Percentiles rank a stretch among this genome's conserved stretches.
phyloP scores from a whole-genome alignment of 2,113 vertebrate species.

The Melanerpes formicivorus region DNA sequence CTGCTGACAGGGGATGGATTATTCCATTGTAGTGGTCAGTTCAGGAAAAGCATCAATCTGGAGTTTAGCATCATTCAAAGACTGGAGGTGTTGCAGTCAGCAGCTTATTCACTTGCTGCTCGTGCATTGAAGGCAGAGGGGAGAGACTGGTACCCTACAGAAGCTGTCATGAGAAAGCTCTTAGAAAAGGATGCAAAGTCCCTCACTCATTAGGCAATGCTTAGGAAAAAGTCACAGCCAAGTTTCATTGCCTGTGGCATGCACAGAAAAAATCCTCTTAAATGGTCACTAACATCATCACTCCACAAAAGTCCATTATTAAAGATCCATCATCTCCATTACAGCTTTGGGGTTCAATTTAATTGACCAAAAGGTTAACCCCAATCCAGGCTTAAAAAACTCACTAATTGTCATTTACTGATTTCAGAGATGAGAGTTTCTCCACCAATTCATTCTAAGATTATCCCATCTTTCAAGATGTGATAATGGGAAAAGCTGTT shows the following conservation, averaged over 20 bases:
- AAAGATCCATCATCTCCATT: slow-evolving; percentile 1
- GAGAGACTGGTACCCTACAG: neutral
- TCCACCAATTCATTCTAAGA: neutral
- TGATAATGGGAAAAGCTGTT: neutral
- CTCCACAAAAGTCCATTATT: neutral
- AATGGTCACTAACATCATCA: neutral
- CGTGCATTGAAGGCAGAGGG: neutral
- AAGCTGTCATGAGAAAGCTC: neutral
- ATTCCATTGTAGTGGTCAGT: neutral
- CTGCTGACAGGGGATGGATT: neutral
- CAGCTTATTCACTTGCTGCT: neutral
- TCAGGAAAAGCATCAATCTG: neutral
- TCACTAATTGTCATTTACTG: neutral
- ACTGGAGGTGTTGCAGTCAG: neutral
- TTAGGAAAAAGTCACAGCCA: neutral
- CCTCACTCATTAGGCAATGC: neutral
- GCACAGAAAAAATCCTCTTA: slow-evolving; percentile 23
- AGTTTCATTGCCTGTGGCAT: neutral
- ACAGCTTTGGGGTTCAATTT: slow-evolving; percentile 3
- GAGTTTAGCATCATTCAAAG: neutral
- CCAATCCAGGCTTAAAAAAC: neutral
- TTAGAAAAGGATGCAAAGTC: neutral
- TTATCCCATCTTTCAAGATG: neutral
- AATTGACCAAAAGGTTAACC: neutral
- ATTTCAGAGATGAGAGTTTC: neutral